These are phyloP conservation scores for Narcine bancroftii DNA, from an alignment of 2,113 vertebrate genomes.

Conservation along the genomic window DNA sequence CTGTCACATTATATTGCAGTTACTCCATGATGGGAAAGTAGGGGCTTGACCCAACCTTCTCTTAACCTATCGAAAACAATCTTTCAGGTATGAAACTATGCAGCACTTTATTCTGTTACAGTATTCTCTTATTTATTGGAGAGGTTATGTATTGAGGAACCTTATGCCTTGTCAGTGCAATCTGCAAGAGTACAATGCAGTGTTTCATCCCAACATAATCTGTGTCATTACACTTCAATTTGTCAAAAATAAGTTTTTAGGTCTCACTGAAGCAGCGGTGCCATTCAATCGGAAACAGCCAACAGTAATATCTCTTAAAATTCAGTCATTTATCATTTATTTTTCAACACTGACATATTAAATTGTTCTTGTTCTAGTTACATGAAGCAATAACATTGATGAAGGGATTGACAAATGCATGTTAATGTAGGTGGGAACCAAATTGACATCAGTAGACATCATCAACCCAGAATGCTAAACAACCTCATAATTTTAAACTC, in stretches of 20 bases:
- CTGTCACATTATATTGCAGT: conserved; percentile 4
- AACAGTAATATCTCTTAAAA: neutral
- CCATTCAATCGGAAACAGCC: neutral
- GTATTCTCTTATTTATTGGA: neutral
- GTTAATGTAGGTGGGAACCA: neutral
- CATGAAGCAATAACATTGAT: neutral
- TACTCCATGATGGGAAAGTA: neutral
- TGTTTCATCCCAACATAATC: neutral
- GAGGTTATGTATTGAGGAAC: too few relatives aligned
- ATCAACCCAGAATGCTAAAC: neutral
- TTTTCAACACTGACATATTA: neutral
- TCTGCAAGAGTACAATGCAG: neutral
- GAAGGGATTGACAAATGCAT: neutral
- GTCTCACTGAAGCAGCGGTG: neutral
- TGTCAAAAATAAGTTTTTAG: neutral
- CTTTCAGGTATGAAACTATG: neutral
- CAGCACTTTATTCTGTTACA: neutral
- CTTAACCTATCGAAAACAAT: neutral
- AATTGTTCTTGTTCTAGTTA: neutral
- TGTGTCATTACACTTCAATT: neutral
- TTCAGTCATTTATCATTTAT: neutral
- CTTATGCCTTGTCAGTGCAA: neutral
- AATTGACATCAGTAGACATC: neutral
- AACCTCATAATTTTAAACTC: neutral
- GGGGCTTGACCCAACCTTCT: neutral